Conservation (phyloP, 2,888 invertebrate species). For the Galeopsomyia nigrocyanea region DNA sequence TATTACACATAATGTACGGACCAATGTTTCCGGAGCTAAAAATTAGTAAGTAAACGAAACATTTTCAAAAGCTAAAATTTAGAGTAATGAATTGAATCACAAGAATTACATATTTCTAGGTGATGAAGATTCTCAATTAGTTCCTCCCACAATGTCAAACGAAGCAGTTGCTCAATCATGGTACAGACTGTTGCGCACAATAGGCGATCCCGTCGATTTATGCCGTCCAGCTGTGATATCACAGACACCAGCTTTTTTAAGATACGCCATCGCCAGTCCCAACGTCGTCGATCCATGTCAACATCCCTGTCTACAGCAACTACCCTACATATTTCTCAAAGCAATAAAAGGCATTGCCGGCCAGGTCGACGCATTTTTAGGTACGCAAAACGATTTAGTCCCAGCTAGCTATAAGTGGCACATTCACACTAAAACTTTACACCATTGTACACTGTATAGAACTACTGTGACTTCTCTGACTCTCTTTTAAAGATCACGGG, state of each 20-base stretch:
- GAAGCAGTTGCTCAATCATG: conserved; percentile 95
- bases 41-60: conserved; percentile 73
- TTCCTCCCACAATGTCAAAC: conserved; percentile 87
- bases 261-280: conserved; percentile 84
- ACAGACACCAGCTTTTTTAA: conserved; percentile 80
- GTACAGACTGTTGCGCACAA: conserved; percentile 94
- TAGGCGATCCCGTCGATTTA: conserved; percentile 95
- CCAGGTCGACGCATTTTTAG: conserved; percentile 95
- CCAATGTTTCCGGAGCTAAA: conserved; percentile 85
- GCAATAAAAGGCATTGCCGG: conserved; percentile 94
- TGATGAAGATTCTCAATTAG: conserved; percentile 87
- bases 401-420: conserved; percentile 18
- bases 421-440: conserved; percentile 39
- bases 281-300: conserved; percentile 90
- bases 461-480: conserved; percentile 42
- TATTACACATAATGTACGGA: conserved; percentile 91
- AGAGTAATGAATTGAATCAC: background rate
- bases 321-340: conserved; percentile 92
- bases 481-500: conserved; percentile 36
- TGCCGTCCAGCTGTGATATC: conserved; percentile 84
- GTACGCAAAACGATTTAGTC: conserved; percentile 71
- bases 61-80: background rate
- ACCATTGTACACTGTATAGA: conserved; percentile 30
- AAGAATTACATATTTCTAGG: conserved; percentile 69
- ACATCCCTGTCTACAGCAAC: conserved; percentile 85